Evolutionary conservation across 2,797 vertebrate species (phyloP), one percentile per base, ranked within the genome.

Genomic region (Borostomias antarcticus): DNA sequence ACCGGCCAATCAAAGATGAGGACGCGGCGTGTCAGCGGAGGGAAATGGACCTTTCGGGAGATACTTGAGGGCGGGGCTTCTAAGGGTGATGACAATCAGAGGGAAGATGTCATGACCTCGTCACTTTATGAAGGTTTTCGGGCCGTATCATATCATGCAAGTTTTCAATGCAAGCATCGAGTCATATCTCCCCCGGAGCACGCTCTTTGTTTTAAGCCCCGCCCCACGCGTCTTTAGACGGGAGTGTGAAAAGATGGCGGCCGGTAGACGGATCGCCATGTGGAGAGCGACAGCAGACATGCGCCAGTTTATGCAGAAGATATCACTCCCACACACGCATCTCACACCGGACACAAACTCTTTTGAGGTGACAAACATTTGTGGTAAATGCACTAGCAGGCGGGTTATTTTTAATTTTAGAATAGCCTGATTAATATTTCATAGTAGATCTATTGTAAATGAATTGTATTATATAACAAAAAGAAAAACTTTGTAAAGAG

Each of bases 401-500:
- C 95, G 94, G 94, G 95, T 95, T 94, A 93, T 94, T 94, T 91
- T 90, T 89, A 88, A 86, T 84, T 91, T 93, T 91, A 94, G 85
- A 89, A 89, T 94, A 94, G 91, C 94, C 95, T 95, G 91, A 90
- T 93, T 94, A 91, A 92, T 93, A 93, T 92, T 95, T 95, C 92
- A 92, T 89, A 94, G 89, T 91, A 89, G 95, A 93, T 92, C 90
- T 94, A 93, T 82, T 98, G 95, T 98, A 97, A 91, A 98, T 93
- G 60, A 92, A 86, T 94, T 99, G 96, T 98, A 97, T 95, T 92
- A 95, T 97, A 97, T 76, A 76, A 86, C 77, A 86, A 84, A 85
- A 85, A 73, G 50, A 74, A 83, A 66, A 84, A 87, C 86, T 98
- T 98, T 99, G 95, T 98, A 98, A 96, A 98, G 96, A 98, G 95